These are phyloP conservation scores for Zaprionus bogoriensis DNA, from an alignment of 2,888 invertebrate genomes.

Conservation along the genomic window DNA sequence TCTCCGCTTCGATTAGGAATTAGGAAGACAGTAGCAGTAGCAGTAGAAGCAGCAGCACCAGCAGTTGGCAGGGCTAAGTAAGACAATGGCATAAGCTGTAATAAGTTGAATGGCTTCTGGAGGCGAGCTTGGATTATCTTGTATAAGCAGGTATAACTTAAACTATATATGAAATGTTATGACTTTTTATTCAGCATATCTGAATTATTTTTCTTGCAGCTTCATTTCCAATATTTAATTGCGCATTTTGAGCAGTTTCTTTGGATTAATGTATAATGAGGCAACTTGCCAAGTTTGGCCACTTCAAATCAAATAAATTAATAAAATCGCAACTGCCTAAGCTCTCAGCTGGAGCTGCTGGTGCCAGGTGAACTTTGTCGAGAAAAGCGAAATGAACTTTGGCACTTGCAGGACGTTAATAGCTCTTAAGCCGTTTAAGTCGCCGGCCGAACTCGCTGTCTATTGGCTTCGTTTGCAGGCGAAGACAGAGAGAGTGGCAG, in stretches of 20 bases:
- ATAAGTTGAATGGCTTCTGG: too few relatives aligned
- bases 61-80: too few relatives aligned
- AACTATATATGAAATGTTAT: too few relatives aligned
- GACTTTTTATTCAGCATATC: too few relatives aligned
- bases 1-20: conserved; percentile 37
- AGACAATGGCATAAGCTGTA: too few relatives aligned
- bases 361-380: conserved; percentile 2
- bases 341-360: neutral
- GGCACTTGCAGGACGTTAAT: conserved; percentile 49
- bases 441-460: conserved; percentile 16
- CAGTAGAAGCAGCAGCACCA: too few relatives aligned
- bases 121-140: too few relatives aligned
- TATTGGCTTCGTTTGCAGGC: conserved; percentile 49
- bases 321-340: neutral
- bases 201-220: too few relatives aligned
- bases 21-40: too few relatives aligned
- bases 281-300: neutral
- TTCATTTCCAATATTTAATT: too few relatives aligned
- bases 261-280: neutral
- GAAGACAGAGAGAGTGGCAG: neutral
- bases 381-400: conserved; percentile 24
- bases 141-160: too few relatives aligned
- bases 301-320: neutral
- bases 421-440: conserved; percentile 55
- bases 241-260: neutral